Evolutionary conservation across 1,140 invertebrate species (phyloP).

Genomic region (Alviniconcha marisindica): DNA sequence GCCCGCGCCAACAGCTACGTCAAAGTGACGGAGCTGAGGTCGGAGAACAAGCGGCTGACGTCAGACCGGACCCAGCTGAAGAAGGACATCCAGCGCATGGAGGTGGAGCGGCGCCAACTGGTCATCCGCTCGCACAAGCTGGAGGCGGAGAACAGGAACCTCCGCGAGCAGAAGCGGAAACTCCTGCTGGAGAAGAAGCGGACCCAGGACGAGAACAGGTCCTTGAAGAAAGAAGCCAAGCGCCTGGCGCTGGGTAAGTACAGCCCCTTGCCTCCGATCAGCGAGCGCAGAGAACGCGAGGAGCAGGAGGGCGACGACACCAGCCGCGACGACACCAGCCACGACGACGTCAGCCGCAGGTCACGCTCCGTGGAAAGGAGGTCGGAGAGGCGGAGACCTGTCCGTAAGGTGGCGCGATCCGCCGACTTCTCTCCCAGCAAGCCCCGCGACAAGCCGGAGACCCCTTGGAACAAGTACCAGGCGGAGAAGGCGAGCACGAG

Average conservation of each 20-base stretch:
- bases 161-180: slow-evolving; percentile 37
- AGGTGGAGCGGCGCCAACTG: slow-evolving; percentile 35
- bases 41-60: slow-evolving; percentile 34
- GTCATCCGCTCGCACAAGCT: slow-evolving; percentile 37
- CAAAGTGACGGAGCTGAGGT: background rate
- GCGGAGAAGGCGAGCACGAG: background rate
- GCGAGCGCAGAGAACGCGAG: background rate
- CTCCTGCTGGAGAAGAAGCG: slow-evolving; percentile 31
- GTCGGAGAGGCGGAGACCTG: no score
- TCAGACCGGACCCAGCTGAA: slow-evolving; percentile 21
- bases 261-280: slow-evolving; percentile 28
- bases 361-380: background rate
- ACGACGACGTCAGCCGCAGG: background rate
- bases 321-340: background rate
- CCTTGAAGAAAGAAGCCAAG: slow-evolving; percentile 40
- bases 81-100: slow-evolving; percentile 32
- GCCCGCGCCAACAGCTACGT: background rate
- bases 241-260: slow-evolving; percentile 39
- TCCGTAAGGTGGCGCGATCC: background rate
- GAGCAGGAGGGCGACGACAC: background rate
- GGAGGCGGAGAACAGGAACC: slow-evolving; percentile 36
- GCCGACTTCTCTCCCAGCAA: background rate
- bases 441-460: background rate
- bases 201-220: slow-evolving; percentile 24
- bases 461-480: slow-evolving; percentile 35